A percentile compares a stretch with the other conserved stretches of the same genome.
Evolutionary conservation across 2,888 invertebrate genomes (phyloP).

Genomic region (Hipparchia semele): DNA sequence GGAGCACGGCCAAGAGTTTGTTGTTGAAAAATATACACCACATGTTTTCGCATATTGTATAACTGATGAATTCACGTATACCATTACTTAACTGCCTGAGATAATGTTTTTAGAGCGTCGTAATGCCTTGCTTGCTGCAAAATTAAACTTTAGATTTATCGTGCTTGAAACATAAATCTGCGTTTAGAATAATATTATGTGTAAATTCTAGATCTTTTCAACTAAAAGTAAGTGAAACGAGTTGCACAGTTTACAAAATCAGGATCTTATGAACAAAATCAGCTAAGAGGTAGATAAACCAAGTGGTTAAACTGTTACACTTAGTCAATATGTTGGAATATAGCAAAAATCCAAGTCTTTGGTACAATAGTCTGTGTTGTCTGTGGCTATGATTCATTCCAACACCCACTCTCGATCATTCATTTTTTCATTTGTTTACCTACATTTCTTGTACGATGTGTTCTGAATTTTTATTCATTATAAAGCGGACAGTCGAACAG

Average conservation of each 20-base stretch:
- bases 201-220: not conserved
- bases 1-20: conserved; percentile 41
- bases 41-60: conserved; percentile 37
- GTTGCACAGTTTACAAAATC: not conserved
- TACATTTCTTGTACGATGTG: too few species aligned
- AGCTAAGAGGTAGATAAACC: too few species aligned
- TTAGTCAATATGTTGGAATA: too few species aligned
- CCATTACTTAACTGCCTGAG: conserved; percentile 30
- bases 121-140: conserved; percentile 16
- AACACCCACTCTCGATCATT: too few species aligned
- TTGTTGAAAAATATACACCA: conserved; percentile 38
- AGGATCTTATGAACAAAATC: too few species aligned
- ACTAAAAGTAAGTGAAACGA: not conserved
- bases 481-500: too few species aligned
- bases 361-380: too few species aligned
- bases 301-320: too few species aligned
- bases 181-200: not conserved
- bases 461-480: too few species aligned
- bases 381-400: too few species aligned
- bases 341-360: too few species aligned
- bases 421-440: too few species aligned
- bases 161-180: conserved; percentile 6
- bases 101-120: conserved; percentile 20
- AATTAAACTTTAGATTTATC: conserved; percentile 17
- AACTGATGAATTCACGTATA: conserved; percentile 35